Evolutionary conservation across 1,140 invertebrate genomes (phyloP).

Genomic region (Drosophila carrolli): DNA sequence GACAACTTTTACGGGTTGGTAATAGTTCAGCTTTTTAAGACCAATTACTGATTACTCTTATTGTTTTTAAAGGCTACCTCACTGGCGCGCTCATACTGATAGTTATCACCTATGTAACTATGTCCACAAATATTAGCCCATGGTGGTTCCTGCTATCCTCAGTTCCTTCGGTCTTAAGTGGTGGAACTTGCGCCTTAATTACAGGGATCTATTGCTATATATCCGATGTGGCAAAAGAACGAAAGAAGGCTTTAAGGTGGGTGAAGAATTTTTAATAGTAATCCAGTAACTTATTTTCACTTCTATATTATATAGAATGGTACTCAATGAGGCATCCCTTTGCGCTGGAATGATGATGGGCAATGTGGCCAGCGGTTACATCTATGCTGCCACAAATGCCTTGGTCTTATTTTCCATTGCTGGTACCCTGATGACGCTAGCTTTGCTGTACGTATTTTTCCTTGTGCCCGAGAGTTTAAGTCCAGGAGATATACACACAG

Average conservation of each 20-base stretch:
- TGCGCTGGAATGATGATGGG: conserved; percentile 87
- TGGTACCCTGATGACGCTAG: conserved; percentile 53
- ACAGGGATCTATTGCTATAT: conserved; percentile 88
- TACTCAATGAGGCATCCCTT: conserved; percentile 86
- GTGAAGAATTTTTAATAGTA: neutral
- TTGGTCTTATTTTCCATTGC: conserved; percentile 60
- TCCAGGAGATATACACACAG: conserved; percentile 58
- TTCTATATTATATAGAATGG: conserved; percentile 85
- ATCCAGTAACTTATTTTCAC: neutral
- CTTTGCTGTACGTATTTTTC: conserved; percentile 70
- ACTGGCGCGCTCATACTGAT: conserved; percentile 55
- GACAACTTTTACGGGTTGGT: conserved; percentile 85
- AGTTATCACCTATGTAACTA: conserved; percentile 55
- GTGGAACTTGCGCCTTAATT: conserved; percentile 87
- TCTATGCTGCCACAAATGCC: conserved; percentile 65
- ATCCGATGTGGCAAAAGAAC: conserved; percentile 86
- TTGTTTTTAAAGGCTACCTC: conserved; percentile 63
- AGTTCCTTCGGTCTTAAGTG: conserved; percentile 87
- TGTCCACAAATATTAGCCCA: conserved; percentile 84
- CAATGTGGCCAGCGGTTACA: conserved; percentile 85
- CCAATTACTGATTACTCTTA: neutral
- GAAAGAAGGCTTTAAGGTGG: conserved; percentile 85
- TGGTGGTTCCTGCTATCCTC: conserved; percentile 87
- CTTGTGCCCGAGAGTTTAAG: conserved; percentile 77
- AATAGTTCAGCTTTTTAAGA: too few species aligned